Evolutionary conservation across 2,797 vertebrate species (phyloP).

Genomic region (Malurus leucopterus): DNA sequence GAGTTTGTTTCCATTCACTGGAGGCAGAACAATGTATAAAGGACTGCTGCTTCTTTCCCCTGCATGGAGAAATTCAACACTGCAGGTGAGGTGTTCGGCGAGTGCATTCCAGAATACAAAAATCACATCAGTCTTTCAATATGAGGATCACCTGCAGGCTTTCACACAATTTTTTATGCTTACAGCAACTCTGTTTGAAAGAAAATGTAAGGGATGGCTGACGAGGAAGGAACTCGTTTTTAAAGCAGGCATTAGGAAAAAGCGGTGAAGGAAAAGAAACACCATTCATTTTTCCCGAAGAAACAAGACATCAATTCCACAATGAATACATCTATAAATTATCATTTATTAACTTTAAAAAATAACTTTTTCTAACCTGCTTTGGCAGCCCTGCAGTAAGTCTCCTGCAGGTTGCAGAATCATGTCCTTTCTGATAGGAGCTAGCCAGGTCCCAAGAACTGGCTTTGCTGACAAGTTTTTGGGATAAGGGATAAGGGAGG

Average conservation of each 20-base stretch:
- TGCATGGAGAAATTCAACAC: neutral
- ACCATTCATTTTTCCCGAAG: neutral
- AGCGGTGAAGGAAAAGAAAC: neutral
- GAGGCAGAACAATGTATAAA: neutral
- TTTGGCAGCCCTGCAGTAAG: neutral
- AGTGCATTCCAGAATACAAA: conserved; percentile 15
- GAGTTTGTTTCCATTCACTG: neutral
- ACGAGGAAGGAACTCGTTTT: neutral
- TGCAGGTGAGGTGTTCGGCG: neutral
- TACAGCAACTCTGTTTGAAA: neutral
- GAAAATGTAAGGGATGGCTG: neutral
- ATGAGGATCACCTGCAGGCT: conserved; percentile 27
- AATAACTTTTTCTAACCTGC: neutral
- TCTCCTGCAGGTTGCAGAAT: neutral
- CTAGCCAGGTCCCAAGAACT: neutral
- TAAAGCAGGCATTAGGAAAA: neutral
- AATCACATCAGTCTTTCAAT: neutral
- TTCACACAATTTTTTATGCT: neutral
- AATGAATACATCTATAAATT: neutral
- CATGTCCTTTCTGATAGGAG: neutral
- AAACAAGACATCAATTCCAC: neutral
- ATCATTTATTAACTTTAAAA: neutral
- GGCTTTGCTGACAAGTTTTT: neutral
- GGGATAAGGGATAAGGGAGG: neutral
- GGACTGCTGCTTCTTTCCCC: neutral